Evolutionary conservation across 1,140 invertebrate genomes (phyloP), one percentile per base, ranked within the genome.

Genomic region (Zaprionus lachaisei): DNA sequence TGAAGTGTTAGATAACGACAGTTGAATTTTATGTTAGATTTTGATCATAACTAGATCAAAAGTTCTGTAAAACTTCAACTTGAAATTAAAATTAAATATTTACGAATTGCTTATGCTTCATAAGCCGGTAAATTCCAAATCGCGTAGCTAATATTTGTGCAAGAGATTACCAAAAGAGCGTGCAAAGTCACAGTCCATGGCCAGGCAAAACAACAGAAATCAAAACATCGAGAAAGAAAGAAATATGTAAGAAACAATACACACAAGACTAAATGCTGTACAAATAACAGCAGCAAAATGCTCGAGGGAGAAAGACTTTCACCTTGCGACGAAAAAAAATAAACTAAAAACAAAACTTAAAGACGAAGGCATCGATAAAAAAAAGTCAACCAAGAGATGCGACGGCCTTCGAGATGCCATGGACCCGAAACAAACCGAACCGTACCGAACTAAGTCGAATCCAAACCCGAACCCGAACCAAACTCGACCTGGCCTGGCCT

Each of bases 221-320:
- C 67, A 67, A 81, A 84, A 73, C 79, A 68, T 79, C 68, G 72
- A 76, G 83, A 86, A 72, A 73, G 41, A 72, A 47, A 54, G 20
- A 64, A 57, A 58, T 34, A 56, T 14, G 51, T 20, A 56, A 38
- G 62, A 54, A 62, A 64, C 34, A 69, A 62, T 44, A 63, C 24
- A 72, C 26, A 73, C 54, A 79, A 85, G 69, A 90, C 85, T 87
- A 89, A 89, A 87, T 81, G 68, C 83, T 81, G 79, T 81, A 89
- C 84, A 89, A 81, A 87, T 83, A 83, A 34, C 84, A 89, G 90
- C 81, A 84, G 81, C 72, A 84, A 83, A 73, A 69, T 79, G 81
- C 83, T 91, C 61, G 73, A 73, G 87, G 81, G 87, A 81, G 87
- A 91, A 91, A 91, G 87, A 91, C 87, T 91, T 91, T 91, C 87